Evolutionary conservation across 2,113 vertebrate genomes (phyloP).

Genomic region (Siniperca chuatsi): DNA sequence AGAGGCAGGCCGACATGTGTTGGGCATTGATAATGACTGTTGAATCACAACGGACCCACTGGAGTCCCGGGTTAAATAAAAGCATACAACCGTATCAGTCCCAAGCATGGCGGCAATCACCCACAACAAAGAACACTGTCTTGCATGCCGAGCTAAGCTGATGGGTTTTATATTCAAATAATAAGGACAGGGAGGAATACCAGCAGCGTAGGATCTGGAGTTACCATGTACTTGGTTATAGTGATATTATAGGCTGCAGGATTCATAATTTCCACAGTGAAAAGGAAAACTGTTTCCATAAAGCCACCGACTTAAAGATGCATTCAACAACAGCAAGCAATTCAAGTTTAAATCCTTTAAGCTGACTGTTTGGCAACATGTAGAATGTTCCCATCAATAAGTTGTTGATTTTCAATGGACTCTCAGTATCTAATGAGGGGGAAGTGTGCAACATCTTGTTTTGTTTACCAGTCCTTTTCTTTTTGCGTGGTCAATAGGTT

Average conservation of each 20-base stretch:
- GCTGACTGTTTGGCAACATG: conserved; percentile 58
- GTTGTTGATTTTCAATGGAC: conserved; percentile 72
- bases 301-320: conserved; percentile 52
- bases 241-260: conserved; percentile 54
- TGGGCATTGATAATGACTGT: conserved; percentile 80
- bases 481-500: conserved; percentile 73
- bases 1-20: conserved; percentile 76
- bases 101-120: conserved; percentile 69
- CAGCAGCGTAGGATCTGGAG: conserved; percentile 65
- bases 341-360: conserved; percentile 71
- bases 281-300: conserved; percentile 32
- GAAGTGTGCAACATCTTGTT: conserved; percentile 65
- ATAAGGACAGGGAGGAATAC: conserved; percentile 70
- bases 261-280: conserved; percentile 48
- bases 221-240: conserved; percentile 51
- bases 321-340: conserved; percentile 45
- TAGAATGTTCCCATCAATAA: conserved; percentile 65
- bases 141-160: conserved; percentile 75
- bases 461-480: conserved; percentile 71
- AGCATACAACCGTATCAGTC: conserved; percentile 75
- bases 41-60: conserved; percentile 66
- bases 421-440: conserved; percentile 69
- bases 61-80: conserved; percentile 69
- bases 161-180: conserved; percentile 79
- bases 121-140: conserved; percentile 74